Base-by-base conservation (phyloP, 2,888 invertebrate genomes). In the Anthrax anthrax region DNA sequence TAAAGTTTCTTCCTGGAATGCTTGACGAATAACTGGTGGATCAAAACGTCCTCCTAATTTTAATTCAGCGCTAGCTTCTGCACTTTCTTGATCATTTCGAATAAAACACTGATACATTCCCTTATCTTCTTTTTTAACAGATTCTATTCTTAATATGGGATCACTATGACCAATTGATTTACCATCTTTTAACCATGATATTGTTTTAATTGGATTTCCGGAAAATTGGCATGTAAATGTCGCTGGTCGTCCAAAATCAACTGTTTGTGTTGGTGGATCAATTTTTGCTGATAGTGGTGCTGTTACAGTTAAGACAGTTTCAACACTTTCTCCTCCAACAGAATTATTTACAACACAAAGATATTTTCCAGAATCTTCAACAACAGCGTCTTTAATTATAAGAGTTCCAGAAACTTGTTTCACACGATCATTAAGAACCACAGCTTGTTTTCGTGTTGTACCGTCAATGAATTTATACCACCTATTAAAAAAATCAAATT, bases 91-190 rank as follows among this genome's bases (percentile, higher is more conserved):
- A 58, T 90, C 91, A 62, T 92, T 92, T 47, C 89, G 76, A 43
- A 91, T 86, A 61, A 94, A 90, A 64, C 95, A 95, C 63, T 95
- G 95, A 66, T 94, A 95, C 92, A 94, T 94, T 60, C 95, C 95
- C 62, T 89, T 89, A 67, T 94, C 94, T 68, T 90, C 89, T 59
- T 92, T 87, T 67, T 88, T 84, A 0, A 95, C 90, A 2, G 88
- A 82, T 59, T 87, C 87, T 58, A 95, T 91, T 54, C 86, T 74
- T 39, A 94, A 70, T 47, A 84, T 78, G 6, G 84, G 78, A 58
- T 90, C 89, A 56, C 81, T 81, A 58, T 87, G 84, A 49, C 82
- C 82, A 59, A 95, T 76, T 47, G 81, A 80, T 67, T 84, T 84
- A 54, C 94, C 91, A 64, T 95, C 90, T 69, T 94, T 92, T 52